These are phyloP conservation scores for Papilio gigon DNA, from an alignment of 2,888 invertebrate genomes.

Conservation along the genomic window DNA sequence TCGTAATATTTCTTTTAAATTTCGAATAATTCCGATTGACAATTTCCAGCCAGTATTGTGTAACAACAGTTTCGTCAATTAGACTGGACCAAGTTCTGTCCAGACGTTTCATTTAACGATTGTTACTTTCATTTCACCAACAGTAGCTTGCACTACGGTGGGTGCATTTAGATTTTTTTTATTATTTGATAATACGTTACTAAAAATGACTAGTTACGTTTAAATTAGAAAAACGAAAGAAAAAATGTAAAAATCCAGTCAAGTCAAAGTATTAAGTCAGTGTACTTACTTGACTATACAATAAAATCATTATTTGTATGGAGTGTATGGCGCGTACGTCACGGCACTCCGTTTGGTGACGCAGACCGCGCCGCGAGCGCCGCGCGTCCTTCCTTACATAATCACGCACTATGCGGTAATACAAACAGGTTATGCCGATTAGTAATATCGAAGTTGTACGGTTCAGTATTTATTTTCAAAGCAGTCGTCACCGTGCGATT, in stretches of 20 bases:
- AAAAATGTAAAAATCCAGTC: no score
- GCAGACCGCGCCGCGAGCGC: conserved; percentile 40
- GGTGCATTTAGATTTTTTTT: conserved; percentile 37
- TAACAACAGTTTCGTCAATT: conserved; percentile 60
- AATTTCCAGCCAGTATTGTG: conserved; percentile 57
- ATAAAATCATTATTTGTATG: background rate
- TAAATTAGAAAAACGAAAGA: no score
- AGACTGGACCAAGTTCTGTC: conserved; percentile 72
- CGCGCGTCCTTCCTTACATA: conserved; percentile 45
- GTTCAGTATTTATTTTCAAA: conserved; percentile 27
- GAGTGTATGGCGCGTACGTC: conserved; percentile 26
- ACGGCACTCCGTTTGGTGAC: conserved; percentile 41
- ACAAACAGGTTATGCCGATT: conserved; percentile 39
- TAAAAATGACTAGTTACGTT: conserved; percentile 9
- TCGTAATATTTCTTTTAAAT: background rate
- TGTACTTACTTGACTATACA: conserved; percentile 1
- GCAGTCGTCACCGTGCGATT: conserved; percentile 13
- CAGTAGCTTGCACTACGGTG: conserved; percentile 57
- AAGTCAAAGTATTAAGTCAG: no score
- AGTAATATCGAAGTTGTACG: conserved; percentile 35
- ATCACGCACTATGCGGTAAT: conserved; percentile 42
- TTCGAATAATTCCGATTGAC: background rate
- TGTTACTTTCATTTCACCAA: conserved; percentile 75
- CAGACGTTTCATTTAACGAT: conserved; percentile 75
- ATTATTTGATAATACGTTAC: conserved; percentile 6